Percentiles rank a stretch among this genome's conserved stretches.
phyloP scores from a whole-genome alignment of 1,140 invertebrate genomes.

The Pachypsylla venusta region DNA sequence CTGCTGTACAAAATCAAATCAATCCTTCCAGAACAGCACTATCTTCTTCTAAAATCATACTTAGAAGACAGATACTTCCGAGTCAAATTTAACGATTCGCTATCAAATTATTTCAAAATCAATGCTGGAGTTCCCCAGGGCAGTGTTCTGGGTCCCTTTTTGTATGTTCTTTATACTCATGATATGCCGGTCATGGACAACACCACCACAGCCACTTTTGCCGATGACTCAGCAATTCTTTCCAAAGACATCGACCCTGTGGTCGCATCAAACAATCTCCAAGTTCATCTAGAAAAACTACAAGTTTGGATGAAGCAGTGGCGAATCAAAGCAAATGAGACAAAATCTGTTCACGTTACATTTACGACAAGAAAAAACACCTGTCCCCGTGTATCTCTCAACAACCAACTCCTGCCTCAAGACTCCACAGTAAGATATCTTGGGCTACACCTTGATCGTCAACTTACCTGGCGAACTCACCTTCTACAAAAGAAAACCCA shows the following conservation, averaged over 20 bases:
- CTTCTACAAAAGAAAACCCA: too few species aligned
- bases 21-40: background rate
- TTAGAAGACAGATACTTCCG: background rate
- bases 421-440: too few species aligned
- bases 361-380: too few species aligned
- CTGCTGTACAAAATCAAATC: slow-evolving; percentile 5
- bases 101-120: background rate
- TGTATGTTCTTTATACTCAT: background rate
- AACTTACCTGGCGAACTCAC: too few species aligned
- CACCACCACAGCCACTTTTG: slow-evolving; percentile 3
- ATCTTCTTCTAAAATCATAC: slow-evolving; percentile 6
- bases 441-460: too few species aligned
- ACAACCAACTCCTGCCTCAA: too few species aligned
- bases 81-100: background rate
- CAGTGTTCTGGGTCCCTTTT: background rate
- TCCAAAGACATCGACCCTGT: background rate
- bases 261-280: background rate
- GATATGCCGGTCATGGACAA: too few species aligned
- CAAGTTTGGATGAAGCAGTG: slow-evolving; percentile 21
- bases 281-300: slow-evolving; percentile 3
- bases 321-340: too few species aligned
- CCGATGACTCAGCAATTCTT: background rate
- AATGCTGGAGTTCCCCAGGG: background rate
- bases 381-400: too few species aligned
- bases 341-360: too few species aligned